Base-by-base conservation (phyloP, 2,797 vertebrate species). In the Acipenser oxyrinchus region DNA sequence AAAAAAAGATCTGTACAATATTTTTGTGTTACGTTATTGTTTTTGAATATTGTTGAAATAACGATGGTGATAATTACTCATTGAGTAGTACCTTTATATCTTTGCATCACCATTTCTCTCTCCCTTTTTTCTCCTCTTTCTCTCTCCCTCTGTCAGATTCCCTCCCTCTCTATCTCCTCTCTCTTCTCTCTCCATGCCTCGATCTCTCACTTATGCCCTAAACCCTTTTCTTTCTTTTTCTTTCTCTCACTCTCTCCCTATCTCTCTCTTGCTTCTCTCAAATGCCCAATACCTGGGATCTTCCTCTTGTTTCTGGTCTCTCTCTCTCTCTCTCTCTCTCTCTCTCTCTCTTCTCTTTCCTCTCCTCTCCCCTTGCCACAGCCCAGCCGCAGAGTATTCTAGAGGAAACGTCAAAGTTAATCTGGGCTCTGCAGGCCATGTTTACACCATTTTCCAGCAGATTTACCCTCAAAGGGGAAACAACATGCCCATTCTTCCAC, bases 41-140 rank as follows among this genome's bases (percentile, higher is more conserved):
- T 37, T 37, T 1, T 37, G 37, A 37, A 37, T 37, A 37, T 37
- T 37, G 37, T 37, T 37, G 5, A 37, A 37, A 37, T 37, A 37
- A 37, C 37, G 1, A 37, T 37, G 37, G 5, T 37, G 37, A 37
- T 37, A 37, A 37, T 37, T 37, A 37, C 51, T 9, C 51, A 53
- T 12, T 53, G 12, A 53, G 37, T 12, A 53, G 8, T 53, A 79
- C 77, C 73, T 79, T 82, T 82, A 82, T 78, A 83, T 83, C 81
- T n/a, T 49, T 49, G 67, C 71, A 63, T 64, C 73, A 67, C 72
- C 75, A 68, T 77, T 71, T 69, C 64, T n/a, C 64, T 70, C 69
- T 75, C 69, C 72, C 8, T 73, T 77, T 74, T 75, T 78, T 82
- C 79, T 74, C 73, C 77, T 78, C 71, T 83, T 18, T 63, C 77